Evolutionary conservation across 23 tunicate genomes (phyloP).

Genomic region (Styela clava): DNA sequence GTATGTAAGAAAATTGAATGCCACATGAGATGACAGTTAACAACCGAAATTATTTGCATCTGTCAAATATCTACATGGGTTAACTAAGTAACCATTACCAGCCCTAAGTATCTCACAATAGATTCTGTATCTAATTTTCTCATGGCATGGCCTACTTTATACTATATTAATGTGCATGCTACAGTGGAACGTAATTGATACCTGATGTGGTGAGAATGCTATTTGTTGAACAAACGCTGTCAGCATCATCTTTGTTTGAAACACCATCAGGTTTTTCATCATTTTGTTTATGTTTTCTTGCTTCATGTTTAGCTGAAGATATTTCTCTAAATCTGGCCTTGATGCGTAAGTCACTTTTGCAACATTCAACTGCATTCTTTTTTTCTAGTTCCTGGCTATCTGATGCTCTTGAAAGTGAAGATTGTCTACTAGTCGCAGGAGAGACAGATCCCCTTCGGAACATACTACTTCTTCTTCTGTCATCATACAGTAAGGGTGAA

Average conservation of each 20-base stretch:
- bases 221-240: not conserved
- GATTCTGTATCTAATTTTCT: no score
- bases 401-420: not conserved
- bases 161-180: no score
- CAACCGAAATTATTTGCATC: no score
- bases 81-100: no score
- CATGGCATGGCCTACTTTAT: no score
- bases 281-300: not conserved
- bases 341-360: slow-evolving; percentile 22
- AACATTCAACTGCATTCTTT: slow-evolving; percentile 18
- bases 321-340: slow-evolving; percentile 26
- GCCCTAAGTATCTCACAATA: no score
- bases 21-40: no score
- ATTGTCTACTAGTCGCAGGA: no score
- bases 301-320: slow-evolving; percentile 3
- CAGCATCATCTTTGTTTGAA: slow-evolving; percentile 3
- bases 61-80: no score
- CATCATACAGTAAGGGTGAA: slow-evolving; percentile 15
- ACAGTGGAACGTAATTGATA: no score
- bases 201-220: slow-evolving; percentile 2
- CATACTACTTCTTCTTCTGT: not conserved
- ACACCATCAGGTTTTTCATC: not conserved
- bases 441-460: not conserved
- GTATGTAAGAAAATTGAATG: no score
- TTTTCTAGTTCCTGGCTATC: not conserved